Evolutionary conservation across 2,888 invertebrate species (phyloP), one percentile per base, ranked within the genome.

Genomic region (Euzetes globulus): DNA sequence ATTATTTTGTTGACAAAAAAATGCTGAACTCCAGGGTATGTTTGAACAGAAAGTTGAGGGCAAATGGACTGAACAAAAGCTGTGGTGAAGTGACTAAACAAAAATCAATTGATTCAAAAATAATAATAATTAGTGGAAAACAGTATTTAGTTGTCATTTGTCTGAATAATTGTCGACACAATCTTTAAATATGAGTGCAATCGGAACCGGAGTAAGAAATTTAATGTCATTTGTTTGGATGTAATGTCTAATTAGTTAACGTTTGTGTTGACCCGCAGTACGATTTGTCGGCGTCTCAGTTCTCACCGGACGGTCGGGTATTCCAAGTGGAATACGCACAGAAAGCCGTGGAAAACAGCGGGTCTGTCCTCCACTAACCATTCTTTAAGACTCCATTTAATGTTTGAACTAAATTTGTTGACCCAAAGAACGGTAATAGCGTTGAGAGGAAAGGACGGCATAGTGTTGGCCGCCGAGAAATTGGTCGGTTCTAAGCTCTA

Each of bases 311-410:
- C 83, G 99, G 99, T 13, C 87, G 98, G 80, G 98, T 99, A 47
- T 99, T 99, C 84, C 99, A 99, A 88, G 95, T 99, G 1, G 99
- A 99, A 86, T 99, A 99, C 85, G 99, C 99, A 4, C 91, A 91
- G 74, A 99, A 99, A 85, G 99, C 99, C 5, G 98, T 99, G 1
- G 99, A 99, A 85, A 94, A 93, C 82, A 93, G 94, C 82, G 96
- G 97, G 74, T 74, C n/a, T 33, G 17, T 33, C 5, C 5, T 7
- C 33, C 4, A 4, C 4, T 7, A 33, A 33, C 7, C 7, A 25
- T 15, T 1, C 58, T 58, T 58, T 58, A 15, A 25, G 11, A n/a
- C 50, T 73, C 22, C 13, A 52, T 77, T 29, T 41, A 37, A 68
- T 37, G 19, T 19, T 6, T 33, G 22, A 7, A 15, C 75, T 72